phyloP scores from a whole-genome alignment of 2,113 vertebrate genomes.

The Ceyx melanurus region DNA sequence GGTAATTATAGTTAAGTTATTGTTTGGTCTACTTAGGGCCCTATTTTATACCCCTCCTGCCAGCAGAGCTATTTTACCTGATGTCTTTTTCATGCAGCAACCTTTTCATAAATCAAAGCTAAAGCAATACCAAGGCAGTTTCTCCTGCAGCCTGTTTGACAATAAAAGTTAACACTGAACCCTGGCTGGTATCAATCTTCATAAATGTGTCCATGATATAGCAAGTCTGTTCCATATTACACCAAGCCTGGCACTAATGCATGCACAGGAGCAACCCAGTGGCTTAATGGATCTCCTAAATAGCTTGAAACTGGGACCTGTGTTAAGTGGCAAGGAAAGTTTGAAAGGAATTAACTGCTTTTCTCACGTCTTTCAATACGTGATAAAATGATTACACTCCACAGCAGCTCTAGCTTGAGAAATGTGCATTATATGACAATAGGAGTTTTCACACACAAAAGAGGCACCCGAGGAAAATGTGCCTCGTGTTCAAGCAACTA shows the following conservation, averaged over 20 bases:
- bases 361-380: neutral
- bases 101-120: slow-evolving; percentile 75
- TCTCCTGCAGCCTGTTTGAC: slow-evolving; percentile 70
- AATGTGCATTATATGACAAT: neutral
- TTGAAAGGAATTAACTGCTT: neutral
- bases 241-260: slow-evolving; percentile 37
- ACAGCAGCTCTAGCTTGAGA: neutral
- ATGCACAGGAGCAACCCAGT: slow-evolving; percentile 42
- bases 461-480: neutral
- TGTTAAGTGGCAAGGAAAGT: slow-evolving; percentile 42
- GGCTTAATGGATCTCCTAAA: slow-evolving; percentile 54
- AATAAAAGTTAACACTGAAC: slow-evolving; percentile 74
- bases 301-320: slow-evolving; percentile 12
- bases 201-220: slow-evolving; percentile 69
- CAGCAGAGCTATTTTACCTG: slow-evolving; percentile 58
- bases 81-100: slow-evolving; percentile 67
- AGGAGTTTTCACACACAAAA: neutral
- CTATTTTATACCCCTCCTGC: slow-evolving; percentile 18
- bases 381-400: neutral
- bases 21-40: slow-evolving; percentile 53
- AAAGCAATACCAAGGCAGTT: slow-evolving; percentile 63
- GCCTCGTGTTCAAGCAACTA: neutral
- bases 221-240: slow-evolving; percentile 27
- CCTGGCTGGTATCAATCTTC: slow-evolving; percentile 74
- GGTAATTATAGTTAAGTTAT: slow-evolving; percentile 65